These are phyloP conservation scores for Beroe ovata DNA, from an alignment of 37 sponge, comb jelly and placozoan genomes.

Conservation along the genomic window DNA sequence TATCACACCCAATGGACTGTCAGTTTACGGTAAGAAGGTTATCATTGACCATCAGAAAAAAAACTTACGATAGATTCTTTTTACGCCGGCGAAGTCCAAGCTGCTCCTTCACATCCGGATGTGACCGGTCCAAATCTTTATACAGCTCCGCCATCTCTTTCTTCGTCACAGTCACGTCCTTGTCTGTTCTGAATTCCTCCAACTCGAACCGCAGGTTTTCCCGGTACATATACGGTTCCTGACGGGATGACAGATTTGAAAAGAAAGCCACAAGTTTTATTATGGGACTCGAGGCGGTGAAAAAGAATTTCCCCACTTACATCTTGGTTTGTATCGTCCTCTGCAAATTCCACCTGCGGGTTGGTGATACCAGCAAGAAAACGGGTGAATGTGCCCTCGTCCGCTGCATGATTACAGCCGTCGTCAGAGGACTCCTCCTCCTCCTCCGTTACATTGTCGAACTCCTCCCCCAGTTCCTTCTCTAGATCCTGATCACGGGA, in stretches of 20 bases:
- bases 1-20: too few relatives aligned
- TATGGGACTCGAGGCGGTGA: too few relatives aligned
- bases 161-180: slow-evolving; percentile 40
- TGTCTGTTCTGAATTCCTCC: slow-evolving; percentile 51
- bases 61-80: slow-evolving; percentile 4
- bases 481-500: slow-evolving; percentile 62
- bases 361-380: slow-evolving; percentile 35
- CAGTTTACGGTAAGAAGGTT: too few relatives aligned
- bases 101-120: slow-evolving; percentile 33
- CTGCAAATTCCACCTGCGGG: slow-evolving; percentile 25
- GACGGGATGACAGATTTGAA: too few relatives aligned
- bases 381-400: slow-evolving; percentile 17
- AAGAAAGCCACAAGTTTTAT: too few relatives aligned
- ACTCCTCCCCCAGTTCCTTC: slow-evolving; percentile 34
- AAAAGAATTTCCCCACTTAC: background rate
- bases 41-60: too few relatives aligned
- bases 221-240: slow-evolving; percentile 21
- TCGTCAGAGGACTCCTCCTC: background rate
- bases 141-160: slow-evolving; percentile 28
- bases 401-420: background rate
- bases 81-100: background rate
- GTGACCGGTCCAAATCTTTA: slow-evolving; percentile 31
- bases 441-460: slow-evolving; percentile 43
- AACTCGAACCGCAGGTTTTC: background rate
- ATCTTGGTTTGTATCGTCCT: slow-evolving; percentile 3